Evolutionary conservation across 2,797 vertebrate genomes (phyloP).

Genomic region (Mormyrus hasselquistii): DNA sequence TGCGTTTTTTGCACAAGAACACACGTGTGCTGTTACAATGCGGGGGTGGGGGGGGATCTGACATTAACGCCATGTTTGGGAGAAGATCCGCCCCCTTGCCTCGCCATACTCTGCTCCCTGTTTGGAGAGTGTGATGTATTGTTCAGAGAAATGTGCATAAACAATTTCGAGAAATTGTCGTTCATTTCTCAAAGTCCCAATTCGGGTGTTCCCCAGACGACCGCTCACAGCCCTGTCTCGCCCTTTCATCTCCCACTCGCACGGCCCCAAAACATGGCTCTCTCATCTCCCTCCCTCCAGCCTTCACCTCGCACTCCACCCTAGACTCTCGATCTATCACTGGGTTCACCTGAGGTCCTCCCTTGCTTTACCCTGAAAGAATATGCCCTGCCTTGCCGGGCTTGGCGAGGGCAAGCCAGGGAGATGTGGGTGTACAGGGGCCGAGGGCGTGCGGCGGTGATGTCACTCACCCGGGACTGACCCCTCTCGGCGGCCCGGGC

Average conservation of each 20-base stretch:
- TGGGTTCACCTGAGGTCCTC: background rate
- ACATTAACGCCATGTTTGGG: background rate
- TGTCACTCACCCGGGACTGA: conserved; percentile 64
- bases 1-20: background rate
- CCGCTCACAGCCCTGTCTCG: background rate
- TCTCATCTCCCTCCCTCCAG: background rate
- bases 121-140: background rate
- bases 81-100: background rate
- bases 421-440: conserved; percentile 24
- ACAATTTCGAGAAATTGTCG: background rate
- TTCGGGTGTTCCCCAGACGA: background rate
- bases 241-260: background rate
- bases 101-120: background rate
- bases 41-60: background rate
- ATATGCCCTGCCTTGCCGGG: conserved; percentile 22
- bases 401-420: background rate
- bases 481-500: conserved; percentile 49
- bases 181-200: background rate
- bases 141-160: background rate
- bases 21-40: background rate
- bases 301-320: background rate
- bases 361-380: background rate
- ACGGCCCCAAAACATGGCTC: background rate
- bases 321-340: background rate
- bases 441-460: conserved; percentile 45